Base-by-base conservation (phyloP, 2,113 vertebrate genomes). In the Hyperoodon ampullatus region DNA sequence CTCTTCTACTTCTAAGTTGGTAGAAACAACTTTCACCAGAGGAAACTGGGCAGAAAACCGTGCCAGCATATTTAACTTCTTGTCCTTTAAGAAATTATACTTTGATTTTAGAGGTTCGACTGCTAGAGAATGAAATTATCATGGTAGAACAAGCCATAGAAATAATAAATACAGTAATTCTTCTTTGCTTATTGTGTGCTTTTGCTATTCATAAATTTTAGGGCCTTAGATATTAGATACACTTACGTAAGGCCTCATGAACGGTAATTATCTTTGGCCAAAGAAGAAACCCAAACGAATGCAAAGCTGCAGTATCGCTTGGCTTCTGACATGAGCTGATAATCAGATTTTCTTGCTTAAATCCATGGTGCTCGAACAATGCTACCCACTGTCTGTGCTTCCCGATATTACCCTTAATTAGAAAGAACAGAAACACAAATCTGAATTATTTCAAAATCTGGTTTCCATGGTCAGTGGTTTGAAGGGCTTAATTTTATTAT, bases 311-410 rank as follows among this genome's bases (percentile, higher is more conserved):
- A 99, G 99, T 99, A 99, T 99, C 99, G 98, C 99, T 99, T 99
- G 99, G 99, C 99, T 99, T 99, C 99, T 99, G 99, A 99, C 99
- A 99, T 99, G 99, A 99, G 99, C 99, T 99, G 99, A 99, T 99
- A 99, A 99, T 99, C 99, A 99, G 99, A 99, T 99, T 99, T 99
- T 99, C 99, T 99, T 99, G 99, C 99, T 99, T 99, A 99, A 99
- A 99, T 99, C 99, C 98, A 93, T 98, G 97, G 99, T 99, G 98
- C 99, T 99, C 95, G 99, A 99, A 99, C 99, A 99, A 99, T 99
- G 99, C 99, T 98, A 97, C 99, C 99, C 99, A 99, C 99, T 99
- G 99, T 99, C 99, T 98, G 99, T 97, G 98, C 98, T 98, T 99
- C 98, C 98, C 98, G 98, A 98, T 99, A 99, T 99, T 99, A 99